phyloP scores from a whole-genome alignment of 2,888 invertebrate genomes.

The Rhingia campestris region DNA sequence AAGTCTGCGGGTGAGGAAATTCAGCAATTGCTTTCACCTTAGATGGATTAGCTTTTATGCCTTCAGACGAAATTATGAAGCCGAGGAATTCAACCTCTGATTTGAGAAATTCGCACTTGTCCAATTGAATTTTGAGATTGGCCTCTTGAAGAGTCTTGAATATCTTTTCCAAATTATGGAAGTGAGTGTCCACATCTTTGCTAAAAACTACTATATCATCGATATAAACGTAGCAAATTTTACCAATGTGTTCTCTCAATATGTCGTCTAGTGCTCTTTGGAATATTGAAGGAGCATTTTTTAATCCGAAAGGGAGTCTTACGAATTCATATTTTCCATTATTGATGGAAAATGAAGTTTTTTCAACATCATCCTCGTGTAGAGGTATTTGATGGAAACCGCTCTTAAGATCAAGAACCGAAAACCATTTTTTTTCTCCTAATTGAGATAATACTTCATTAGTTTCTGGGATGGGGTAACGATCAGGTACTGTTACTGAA shows the following conservation, averaged over 20 bases:
- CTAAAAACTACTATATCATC: slow-evolving; percentile 30
- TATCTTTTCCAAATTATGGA: slow-evolving; percentile 31
- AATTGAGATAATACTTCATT: too few relatives aligned
- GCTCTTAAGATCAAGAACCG: too few relatives aligned
- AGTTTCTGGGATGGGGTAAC: slow-evolving; percentile 14
- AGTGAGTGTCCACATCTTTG: slow-evolving; percentile 17
- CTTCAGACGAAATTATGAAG: slow-evolving; percentile 12
- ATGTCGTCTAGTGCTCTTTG: slow-evolving; percentile 13
- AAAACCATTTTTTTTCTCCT: too few relatives aligned
- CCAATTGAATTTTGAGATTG: too few relatives aligned
- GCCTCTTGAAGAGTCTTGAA: slow-evolving; percentile 33
- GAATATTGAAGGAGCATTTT: slow-evolving; percentile 14
- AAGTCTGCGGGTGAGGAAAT: slow-evolving; percentile 10
- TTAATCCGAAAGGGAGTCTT: slow-evolving; percentile 19
- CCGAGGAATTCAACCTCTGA: slow-evolving; percentile 33
- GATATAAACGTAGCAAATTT: slow-evolving; percentile 6
- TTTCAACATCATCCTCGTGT: neutral
- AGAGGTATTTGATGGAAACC: too few relatives aligned
- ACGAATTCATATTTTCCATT: slow-evolving; percentile 21
- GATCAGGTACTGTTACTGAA: slow-evolving; percentile 8
- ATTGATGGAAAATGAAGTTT: slow-evolving; percentile 7
- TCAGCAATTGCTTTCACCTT: slow-evolving; percentile 5
- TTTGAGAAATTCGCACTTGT: too few relatives aligned
- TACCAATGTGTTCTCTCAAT: neutral
- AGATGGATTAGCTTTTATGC: neutral